Conservation (phyloP, 1,140 invertebrate species). For the Tachypleus tridentatus region DNA sequence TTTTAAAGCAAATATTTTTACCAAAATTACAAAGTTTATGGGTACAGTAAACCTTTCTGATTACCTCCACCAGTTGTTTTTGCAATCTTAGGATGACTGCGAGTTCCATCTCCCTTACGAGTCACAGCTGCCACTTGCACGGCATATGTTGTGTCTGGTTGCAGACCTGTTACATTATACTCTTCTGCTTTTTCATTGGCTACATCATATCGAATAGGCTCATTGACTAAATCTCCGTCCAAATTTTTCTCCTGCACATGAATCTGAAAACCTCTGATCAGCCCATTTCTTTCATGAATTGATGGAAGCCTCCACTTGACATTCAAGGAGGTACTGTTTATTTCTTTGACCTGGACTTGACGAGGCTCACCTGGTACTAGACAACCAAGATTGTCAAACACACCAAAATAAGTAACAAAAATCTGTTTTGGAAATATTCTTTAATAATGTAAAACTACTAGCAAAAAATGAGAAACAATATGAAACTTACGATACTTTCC, state of each 20-base stretch:
- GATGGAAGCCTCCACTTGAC: constrained; percentile 84
- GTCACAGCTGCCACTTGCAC: constrained; percentile 74
- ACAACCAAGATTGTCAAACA: neutral
- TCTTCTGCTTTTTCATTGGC: constrained; percentile 60
- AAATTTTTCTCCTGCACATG: constrained; percentile 77
- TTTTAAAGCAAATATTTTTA: too few relatives aligned
- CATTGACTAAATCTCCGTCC: constrained; percentile 37
- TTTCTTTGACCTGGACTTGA: constrained; percentile 65
- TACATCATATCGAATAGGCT: constrained; percentile 52
- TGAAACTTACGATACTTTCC: too few relatives aligned
- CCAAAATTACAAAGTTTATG: too few relatives aligned
- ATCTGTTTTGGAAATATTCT: neutral
- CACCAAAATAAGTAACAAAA: neutral
- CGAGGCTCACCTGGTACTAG: constrained; percentile 91
- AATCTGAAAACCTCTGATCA: constrained; percentile 91
- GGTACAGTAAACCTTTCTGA: too few relatives aligned
- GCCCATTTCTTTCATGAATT: constrained; percentile 80
- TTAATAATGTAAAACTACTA: neutral
- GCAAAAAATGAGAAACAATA: too few relatives aligned
- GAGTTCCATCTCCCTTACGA: constrained; percentile 83
- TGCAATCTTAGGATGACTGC: constrained; percentile 65
- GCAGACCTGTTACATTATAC: constrained; percentile 74
- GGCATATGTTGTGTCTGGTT: constrained; percentile 83
- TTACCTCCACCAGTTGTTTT: constrained; percentile 73
- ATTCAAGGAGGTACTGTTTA: constrained; percentile 87